Conservation (phyloP, 2,888 invertebrate species). For the Diaprepes abbreviatus region DNA sequence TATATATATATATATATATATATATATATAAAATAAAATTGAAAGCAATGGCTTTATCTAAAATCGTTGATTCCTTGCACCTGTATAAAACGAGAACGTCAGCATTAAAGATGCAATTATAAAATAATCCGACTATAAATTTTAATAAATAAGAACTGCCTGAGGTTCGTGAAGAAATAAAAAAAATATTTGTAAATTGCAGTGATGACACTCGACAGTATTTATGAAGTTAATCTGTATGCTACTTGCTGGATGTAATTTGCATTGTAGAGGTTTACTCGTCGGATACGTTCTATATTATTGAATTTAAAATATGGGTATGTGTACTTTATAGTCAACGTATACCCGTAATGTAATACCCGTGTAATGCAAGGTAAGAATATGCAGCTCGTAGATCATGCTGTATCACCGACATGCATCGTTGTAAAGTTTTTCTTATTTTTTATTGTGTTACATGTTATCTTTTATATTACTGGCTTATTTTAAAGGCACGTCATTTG, state of each 20-base stretch:
- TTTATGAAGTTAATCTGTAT: slow-evolving; percentile 31
- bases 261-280: slow-evolving; percentile 16
- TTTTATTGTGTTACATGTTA: neutral
- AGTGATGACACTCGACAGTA: slow-evolving; percentile 37
- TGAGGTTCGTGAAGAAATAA: slow-evolving; percentile 19
- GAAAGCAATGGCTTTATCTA: too few species aligned
- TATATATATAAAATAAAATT: too few species aligned
- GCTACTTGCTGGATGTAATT: slow-evolving; percentile 31
- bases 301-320: slow-evolving; percentile 28
- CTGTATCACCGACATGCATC: neutral
- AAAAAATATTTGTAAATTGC: slow-evolving; percentile 36
- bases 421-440: neutral
- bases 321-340: slow-evolving; percentile 30
- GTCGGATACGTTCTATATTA: slow-evolving; percentile 10
- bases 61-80: too few species aligned
- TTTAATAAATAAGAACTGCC: slow-evolving; percentile 7
- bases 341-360: slow-evolving; percentile 23
- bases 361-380: slow-evolving; percentile 1
- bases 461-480: neutral
- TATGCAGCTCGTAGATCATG: neutral
- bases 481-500: too few species aligned
- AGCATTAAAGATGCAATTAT: too few species aligned
- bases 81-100: too few species aligned
- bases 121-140: neutral
- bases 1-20: too few species aligned